Percentiles rank a stretch among this genome's conserved stretches.
Evolutionary conservation across 2,888 invertebrate species (phyloP).

Genomic region (Nymphalis urticae): DNA sequence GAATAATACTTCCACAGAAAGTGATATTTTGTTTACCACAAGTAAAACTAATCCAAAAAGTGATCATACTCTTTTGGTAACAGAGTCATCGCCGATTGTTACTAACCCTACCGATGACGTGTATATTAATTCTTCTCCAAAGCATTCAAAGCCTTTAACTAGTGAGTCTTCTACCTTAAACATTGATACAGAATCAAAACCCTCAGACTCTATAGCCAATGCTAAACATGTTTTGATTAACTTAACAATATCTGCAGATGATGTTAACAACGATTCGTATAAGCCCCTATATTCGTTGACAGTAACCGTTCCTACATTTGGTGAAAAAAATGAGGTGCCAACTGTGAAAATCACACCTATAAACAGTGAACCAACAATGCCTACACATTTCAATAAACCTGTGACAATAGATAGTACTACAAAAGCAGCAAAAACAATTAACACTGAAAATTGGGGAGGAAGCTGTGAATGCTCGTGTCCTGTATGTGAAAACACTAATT

Average conservation of each 20-base stretch:
- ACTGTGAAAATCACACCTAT: slow-evolving; percentile 80
- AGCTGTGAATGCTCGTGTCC: slow-evolving; percentile 89
- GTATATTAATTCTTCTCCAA: slow-evolving; percentile 48
- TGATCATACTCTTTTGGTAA: slow-evolving; percentile 58
- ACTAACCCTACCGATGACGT: slow-evolving; percentile 53
- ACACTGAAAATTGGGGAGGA: slow-evolving; percentile 78
- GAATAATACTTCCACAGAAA: slow-evolving; percentile 44
- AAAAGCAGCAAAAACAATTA: slow-evolving; percentile 49
- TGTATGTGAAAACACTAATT: slow-evolving; percentile 76
- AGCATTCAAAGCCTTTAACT: slow-evolving; percentile 39
- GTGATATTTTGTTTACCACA: slow-evolving; percentile 47
- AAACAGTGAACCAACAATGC: slow-evolving; percentile 65
- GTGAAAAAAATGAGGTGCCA: slow-evolving; percentile 76
- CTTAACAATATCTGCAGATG: slow-evolving; percentile 89
- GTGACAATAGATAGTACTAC: slow-evolving; percentile 62
- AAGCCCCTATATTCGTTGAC: slow-evolving; percentile 90
- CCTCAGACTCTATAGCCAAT: slow-evolving; percentile 59
- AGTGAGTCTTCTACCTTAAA: slow-evolving; percentile 52
- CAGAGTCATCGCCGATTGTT: slow-evolving; percentile 50
- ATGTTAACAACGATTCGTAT: slow-evolving; percentile 67
- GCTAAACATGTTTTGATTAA: slow-evolving; percentile 88
- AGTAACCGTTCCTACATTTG: slow-evolving; percentile 87
- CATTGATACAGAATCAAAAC: slow-evolving; percentile 57
- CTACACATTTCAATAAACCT: slow-evolving; percentile 72
- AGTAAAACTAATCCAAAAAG: slow-evolving; percentile 51